A percentile compares a stretch with the other conserved stretches of the same genome.
Conservation (phyloP, 1,140 invertebrate species). For the Leguminivora glycinivorella region DNA sequence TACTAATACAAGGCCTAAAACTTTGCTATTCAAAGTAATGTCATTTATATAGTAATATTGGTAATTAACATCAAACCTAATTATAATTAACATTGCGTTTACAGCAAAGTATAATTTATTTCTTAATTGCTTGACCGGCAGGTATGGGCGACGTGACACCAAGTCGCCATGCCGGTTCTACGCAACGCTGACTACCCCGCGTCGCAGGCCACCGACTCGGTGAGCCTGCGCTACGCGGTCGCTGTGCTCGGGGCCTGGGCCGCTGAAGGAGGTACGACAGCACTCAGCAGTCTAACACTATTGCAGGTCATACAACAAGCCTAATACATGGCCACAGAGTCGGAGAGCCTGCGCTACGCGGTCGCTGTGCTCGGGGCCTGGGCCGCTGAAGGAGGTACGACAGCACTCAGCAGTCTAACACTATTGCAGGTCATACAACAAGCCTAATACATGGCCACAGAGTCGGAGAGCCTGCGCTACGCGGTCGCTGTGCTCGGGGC, state of each 20-base stretch:
- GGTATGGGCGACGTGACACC: slow-evolving; percentile 48
- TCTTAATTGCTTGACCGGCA: slow-evolving; percentile 31
- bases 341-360: slow-evolving; percentile 12
- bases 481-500: slow-evolving; percentile 61
- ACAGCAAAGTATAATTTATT: background rate
- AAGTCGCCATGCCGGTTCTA: slow-evolving; percentile 63
- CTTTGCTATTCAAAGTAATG: too few species aligned
- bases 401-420: too few species aligned
- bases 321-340: too few species aligned
- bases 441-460: too few species aligned
- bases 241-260: slow-evolving; percentile 67
- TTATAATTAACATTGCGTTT: too few species aligned
- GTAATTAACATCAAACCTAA: too few species aligned
- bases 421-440: too few species aligned
- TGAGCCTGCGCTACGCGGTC: slow-evolving; percentile 56
- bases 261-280: slow-evolving; percentile 58
- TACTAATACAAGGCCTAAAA: too few species aligned
- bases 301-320: background rate
- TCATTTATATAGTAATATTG: too few species aligned
- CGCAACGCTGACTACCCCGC: slow-evolving; percentile 63
- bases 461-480: slow-evolving; percentile 59
- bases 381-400: too few species aligned
- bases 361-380: too few species aligned
- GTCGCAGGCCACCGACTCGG: slow-evolving; percentile 49
- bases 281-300: background rate